phyloP scores from a whole-genome alignment of 2,797 vertebrate genomes.

The Lutjanus argentimaculatus region DNA sequence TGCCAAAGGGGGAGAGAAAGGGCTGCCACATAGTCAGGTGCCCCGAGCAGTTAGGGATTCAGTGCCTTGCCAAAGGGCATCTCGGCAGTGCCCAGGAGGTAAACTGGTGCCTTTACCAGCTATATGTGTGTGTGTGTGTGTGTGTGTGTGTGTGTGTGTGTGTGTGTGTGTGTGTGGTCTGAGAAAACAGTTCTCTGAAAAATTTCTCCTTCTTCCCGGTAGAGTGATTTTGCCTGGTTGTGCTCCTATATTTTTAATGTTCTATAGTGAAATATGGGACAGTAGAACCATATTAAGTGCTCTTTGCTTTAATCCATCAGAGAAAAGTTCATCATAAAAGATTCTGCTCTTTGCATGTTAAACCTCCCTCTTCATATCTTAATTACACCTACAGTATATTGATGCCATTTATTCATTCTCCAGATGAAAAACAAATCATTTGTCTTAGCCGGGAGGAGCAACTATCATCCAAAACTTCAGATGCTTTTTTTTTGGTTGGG shows the following conservation, averaged over 20 bases:
- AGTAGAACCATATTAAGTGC: not conserved
- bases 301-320: slow-evolving; percentile 16
- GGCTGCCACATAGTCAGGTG: too few relatives aligned
- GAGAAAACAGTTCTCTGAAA: slow-evolving; percentile 2
- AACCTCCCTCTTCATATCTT: slow-evolving; percentile 7
- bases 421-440: slow-evolving; percentile 28
- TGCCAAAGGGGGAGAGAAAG: too few relatives aligned
- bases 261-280: slow-evolving; percentile 1
- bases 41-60: too few relatives aligned
- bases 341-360: slow-evolving; percentile 9
- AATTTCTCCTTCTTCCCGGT: not conserved
- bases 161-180: not conserved
- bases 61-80: too few relatives aligned
- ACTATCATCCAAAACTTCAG: not conserved
- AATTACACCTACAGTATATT: not conserved
- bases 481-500: not conserved
- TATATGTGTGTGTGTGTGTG: too few relatives aligned
- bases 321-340: slow-evolving; percentile 6
- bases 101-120: too few relatives aligned
- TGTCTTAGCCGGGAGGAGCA: not conserved
- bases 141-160: too few relatives aligned
- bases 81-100: too few relatives aligned
- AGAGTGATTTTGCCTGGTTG: not conserved
- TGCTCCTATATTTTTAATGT: not conserved
- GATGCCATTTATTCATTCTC: slow-evolving; percentile 14